Evolutionary conservation across 2,113 vertebrate genomes (phyloP).

Genomic region (Todiramphus chloris): DNA sequence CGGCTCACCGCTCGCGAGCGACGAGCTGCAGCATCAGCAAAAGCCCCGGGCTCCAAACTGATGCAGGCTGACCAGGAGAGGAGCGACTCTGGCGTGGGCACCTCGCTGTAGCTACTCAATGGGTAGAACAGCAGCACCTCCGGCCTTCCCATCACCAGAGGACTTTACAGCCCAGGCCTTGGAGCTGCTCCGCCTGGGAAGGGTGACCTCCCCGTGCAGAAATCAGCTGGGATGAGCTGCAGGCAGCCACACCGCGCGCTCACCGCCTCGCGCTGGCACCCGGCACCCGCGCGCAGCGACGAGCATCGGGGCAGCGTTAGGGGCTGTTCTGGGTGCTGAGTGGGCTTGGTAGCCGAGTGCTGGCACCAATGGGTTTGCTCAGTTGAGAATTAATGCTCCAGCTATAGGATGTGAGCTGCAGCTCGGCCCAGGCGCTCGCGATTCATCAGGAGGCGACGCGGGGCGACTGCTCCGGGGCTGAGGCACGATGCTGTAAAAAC

Average conservation of each 20-base stretch:
- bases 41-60: not conserved
- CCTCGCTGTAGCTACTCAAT: not conserved
- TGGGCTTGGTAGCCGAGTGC: accelerated
- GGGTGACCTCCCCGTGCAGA: accelerated
- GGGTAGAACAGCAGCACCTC: no score
- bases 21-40: accelerated
- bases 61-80: not conserved
- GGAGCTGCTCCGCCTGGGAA: not conserved
- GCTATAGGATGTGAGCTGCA: not conserved
- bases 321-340: not conserved
- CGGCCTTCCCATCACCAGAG: not conserved
- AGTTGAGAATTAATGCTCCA: not conserved
- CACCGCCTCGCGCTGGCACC: not conserved
- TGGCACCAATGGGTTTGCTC: not conserved
- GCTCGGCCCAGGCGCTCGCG: accelerated
- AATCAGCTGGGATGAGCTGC: not conserved
- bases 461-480: not conserved
- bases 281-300: accelerated
- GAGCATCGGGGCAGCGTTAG: not conserved
- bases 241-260: accelerated
- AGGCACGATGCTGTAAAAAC: not conserved
- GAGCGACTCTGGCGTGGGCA: not conserved
- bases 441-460: accelerated
- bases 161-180: not conserved
- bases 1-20: not conserved